Percentiles rank a stretch among this genome's conserved stretches.
Conservation (phyloP, 2,888 invertebrate species). For the Aproaerema taeniolella region DNA sequence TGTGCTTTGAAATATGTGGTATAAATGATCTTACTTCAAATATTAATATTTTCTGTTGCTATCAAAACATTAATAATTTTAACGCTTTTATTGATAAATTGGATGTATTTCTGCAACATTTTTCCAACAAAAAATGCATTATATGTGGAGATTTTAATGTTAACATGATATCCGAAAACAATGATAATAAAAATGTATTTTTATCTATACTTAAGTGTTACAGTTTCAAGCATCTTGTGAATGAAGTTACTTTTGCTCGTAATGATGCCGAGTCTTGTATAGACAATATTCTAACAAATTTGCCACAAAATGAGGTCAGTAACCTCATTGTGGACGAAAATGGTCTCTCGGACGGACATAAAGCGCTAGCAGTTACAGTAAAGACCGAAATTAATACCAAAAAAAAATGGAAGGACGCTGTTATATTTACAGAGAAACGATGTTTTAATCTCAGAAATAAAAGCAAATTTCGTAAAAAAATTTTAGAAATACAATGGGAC, state of each 20-base stretch:
- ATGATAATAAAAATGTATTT: neutral
- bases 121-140: neutral
- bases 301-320: neutral
- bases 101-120: neutral
- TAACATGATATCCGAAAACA: neutral
- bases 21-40: neutral
- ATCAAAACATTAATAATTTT: neutral
- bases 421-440: neutral
- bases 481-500: neutral
- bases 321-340: neutral
- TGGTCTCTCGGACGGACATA: neutral
- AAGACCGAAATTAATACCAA: neutral
- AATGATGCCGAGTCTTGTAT: neutral
- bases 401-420: neutral
- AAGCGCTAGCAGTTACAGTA: neutral
- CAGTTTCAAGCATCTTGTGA: neutral
- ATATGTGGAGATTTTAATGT: no score
- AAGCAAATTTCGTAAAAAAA: no score
- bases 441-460: neutral
- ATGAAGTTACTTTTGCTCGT: neutral
- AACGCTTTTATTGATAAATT: neutral
- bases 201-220: neutral
- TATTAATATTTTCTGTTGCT: neutral
- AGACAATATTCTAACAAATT: neutral
- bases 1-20: neutral